Conservation (phyloP, 2,113 vertebrate genomes). For the Apistogramma diplotaenia region DNA sequence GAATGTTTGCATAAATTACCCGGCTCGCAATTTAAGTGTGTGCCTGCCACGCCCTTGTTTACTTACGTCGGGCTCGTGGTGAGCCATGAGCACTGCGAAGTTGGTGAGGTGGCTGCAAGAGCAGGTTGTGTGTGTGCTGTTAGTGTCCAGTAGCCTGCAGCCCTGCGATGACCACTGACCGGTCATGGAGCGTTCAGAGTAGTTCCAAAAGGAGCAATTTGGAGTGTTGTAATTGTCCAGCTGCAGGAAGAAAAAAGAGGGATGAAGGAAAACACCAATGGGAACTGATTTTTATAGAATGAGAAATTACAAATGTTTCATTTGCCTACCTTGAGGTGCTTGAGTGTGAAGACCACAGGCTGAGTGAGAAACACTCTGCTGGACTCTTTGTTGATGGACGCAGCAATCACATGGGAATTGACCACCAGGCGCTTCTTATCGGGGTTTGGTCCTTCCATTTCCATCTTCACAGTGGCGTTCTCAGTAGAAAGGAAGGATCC, state of each 20-base stretch:
- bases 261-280: background rate
- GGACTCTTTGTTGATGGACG: conserved; percentile 93
- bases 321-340: conserved; percentile 82
- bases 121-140: conserved; percentile 91
- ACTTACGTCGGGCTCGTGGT: conserved; percentile 84
- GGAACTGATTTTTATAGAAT: background rate
- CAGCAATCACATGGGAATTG: conserved; percentile 89
- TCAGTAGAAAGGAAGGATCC: conserved; percentile 90
- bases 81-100: conserved; percentile 92
- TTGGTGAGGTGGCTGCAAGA: conserved; percentile 96
- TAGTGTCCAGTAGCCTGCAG: conserved; percentile 87
- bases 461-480: conserved; percentile 89
- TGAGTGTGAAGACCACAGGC: conserved; percentile 89
- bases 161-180: conserved; percentile 94
- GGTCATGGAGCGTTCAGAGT: conserved; percentile 91
- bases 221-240: conserved; percentile 88
- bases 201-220: conserved; percentile 98
- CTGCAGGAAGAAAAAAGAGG: conserved; percentile 55
- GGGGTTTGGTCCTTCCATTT: conserved; percentile 72
- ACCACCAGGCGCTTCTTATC: conserved; percentile 81
- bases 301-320: background rate
- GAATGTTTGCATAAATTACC: conserved; percentile 60
- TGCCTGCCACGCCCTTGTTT: conserved; percentile 27
- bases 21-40: conserved; percentile 17
- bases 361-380: conserved; percentile 91